phyloP scores from a whole-genome alignment of 2,888 invertebrate species.

The Harmothoe impar region DNA sequence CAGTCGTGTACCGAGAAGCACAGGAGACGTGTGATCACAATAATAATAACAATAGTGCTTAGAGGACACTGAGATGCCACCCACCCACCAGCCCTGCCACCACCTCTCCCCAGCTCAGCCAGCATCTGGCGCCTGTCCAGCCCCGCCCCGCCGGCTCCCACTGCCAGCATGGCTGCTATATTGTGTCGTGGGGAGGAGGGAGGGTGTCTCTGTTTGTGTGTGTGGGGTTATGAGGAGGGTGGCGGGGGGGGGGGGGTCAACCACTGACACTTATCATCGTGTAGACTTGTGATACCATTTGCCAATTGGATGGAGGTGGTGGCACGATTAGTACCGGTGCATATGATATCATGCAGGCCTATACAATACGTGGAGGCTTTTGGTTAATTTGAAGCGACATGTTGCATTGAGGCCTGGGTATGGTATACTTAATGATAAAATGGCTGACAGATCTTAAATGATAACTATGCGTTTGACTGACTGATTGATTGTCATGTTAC shows the following conservation, averaged over 20 bases:
- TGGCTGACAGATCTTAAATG: too few species aligned
- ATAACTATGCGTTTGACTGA: too few species aligned
- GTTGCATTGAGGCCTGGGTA: too few species aligned
- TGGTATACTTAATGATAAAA: too few species aligned
- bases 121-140: not conserved
- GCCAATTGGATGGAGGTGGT: too few species aligned
- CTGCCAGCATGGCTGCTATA: not conserved
- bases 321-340: too few species aligned
- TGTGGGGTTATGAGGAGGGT: not conserved
- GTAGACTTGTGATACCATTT: too few species aligned
- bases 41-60: slow-evolving; percentile 4
- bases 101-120: not conserved
- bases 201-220: not conserved
- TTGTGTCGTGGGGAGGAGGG: not conserved
- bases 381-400: too few species aligned
- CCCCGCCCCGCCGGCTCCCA: not conserved
- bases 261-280: too few species aligned
- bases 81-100: not conserved
- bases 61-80: not conserved
- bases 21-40: not conserved
- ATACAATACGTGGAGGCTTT: too few species aligned
- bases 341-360: too few species aligned
- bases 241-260: not conserved
- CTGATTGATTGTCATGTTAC: too few species aligned
- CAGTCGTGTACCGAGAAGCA: not conserved